phyloP scores from a whole-genome alignment of 2,888 invertebrate genomes.

The Epistrophe eligans region DNA sequence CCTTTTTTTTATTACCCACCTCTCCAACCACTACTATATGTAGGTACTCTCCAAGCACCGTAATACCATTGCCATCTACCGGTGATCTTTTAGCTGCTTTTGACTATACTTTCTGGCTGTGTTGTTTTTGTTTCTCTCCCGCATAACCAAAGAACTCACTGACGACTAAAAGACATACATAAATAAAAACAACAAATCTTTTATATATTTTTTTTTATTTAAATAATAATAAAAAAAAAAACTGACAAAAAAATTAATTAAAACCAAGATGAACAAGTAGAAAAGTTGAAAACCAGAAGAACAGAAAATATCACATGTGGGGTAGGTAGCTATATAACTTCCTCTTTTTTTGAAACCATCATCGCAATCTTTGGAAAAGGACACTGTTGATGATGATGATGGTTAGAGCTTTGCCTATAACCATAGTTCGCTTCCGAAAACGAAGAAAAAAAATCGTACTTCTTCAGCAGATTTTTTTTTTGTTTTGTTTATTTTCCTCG shows the following conservation, averaged over 20 bases:
- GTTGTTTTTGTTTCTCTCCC: constrained; percentile 10
- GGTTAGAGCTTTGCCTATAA: background rate
- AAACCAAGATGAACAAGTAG: constrained; percentile 60
- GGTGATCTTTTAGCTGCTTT: constrained; percentile 52
- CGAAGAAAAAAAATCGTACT: constrained; percentile 17
- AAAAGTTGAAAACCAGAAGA: constrained; percentile 16
- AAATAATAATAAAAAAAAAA: constrained; percentile 22
- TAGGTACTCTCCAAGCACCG: background rate
- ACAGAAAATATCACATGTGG: constrained; percentile 1
- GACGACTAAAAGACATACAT: constrained; percentile 19
- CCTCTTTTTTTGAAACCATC: constrained; percentile 1
- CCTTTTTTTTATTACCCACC: background rate
- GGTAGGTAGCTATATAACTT: background rate
- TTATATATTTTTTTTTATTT: constrained; percentile 29
- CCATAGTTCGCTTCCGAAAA: background rate
- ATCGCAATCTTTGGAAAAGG: constrained; percentile 17
- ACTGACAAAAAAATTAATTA: constrained; percentile 63
- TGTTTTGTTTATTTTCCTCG: background rate
- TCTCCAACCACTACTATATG: background rate
- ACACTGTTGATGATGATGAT: constrained; percentile 25
- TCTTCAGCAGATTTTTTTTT: background rate
- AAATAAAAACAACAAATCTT: constrained; percentile 34
- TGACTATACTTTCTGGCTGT: constrained; percentile 39
- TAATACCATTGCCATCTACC: constrained; percentile 22
- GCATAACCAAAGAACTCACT: background rate